Base-by-base conservation (phyloP, 2,797 vertebrate genomes). In the Myotis findleyi region DNA sequence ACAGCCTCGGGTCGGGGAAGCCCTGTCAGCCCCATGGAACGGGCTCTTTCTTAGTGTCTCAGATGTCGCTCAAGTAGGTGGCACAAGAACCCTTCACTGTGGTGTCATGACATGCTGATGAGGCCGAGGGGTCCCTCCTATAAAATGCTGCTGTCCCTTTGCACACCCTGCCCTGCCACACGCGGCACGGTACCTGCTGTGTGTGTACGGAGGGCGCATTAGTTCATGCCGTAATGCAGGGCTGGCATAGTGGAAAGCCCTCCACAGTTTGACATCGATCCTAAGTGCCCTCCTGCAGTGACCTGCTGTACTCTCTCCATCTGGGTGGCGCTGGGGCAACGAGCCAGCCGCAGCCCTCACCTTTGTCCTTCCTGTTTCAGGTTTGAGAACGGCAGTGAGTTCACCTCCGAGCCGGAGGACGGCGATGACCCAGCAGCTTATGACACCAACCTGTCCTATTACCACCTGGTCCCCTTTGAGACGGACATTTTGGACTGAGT, bases 361-460 rank as follows among this genome's bases (percentile, higher is more conserved):
- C 9, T 86, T 38, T 69, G 5, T 17, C 33, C 72, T 96, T 4
- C 55, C 89, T 83, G 30, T 96, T 96, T 55, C 98, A 99, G 99
- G 98, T 99, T 99, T 11, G 99, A 99, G 83, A 99, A 99, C 0
- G 99, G 98, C 41, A 97, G 98, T 5, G 99, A 99, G 94, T 99
- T 99, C 97, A 95, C 99, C 86, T 97, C 99, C 38, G 99, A 99
- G 77, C 88, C 98, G 53, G 99, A 99, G 27, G 98, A 98, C 25
- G 98, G 96, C 0, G 99, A 99, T 66, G 99, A 99, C 77, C 98
- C 99, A 3, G 98, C 99, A 44, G 99, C 99, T 8, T 99, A 99
- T 44, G 99, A 99, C 98, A 99, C 99, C 98, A 99, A 99, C 98
- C 98, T 99, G 95, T 99, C 99, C 41, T 99, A 99, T 97, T 99